Conservation (phyloP, 2,113 vertebrate species). For the Physeter macrocephalus region DNA sequence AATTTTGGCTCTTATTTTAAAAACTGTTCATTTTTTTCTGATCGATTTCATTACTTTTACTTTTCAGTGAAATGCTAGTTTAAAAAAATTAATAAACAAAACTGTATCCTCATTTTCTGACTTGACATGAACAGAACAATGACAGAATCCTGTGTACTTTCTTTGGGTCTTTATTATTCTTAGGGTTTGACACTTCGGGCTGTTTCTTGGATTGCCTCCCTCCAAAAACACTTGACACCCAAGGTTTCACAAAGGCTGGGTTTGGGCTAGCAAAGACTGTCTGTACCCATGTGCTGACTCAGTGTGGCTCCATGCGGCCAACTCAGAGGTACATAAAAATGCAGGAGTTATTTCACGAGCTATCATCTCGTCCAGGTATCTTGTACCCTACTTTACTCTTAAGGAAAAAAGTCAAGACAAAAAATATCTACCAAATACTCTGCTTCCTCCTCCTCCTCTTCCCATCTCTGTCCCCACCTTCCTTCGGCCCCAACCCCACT, state of each 20-base stretch:
- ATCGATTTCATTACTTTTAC: neutral
- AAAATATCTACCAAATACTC: neutral
- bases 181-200: neutral
- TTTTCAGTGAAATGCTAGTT: neutral
- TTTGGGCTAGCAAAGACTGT: neutral
- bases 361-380: neutral
- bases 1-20: neutral
- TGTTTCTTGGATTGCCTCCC: conserved; percentile 20
- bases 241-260: neutral
- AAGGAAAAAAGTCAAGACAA: neutral
- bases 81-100: neutral
- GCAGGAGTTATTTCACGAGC: neutral
- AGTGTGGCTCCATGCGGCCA: no score
- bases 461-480: neutral
- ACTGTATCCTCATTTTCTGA: neutral
- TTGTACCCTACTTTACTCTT: neutral
- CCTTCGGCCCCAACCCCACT: neutral
- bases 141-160: neutral
- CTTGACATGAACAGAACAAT: neutral
- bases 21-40: neutral
- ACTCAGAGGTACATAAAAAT: neutral
- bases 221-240: neutral
- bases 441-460: neutral
- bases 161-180: conserved; percentile 39
- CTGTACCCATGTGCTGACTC: rapidly evolving